phyloP scores from a whole-genome alignment of 2,113 vertebrate species.

The Copsychus sechellarum region DNA sequence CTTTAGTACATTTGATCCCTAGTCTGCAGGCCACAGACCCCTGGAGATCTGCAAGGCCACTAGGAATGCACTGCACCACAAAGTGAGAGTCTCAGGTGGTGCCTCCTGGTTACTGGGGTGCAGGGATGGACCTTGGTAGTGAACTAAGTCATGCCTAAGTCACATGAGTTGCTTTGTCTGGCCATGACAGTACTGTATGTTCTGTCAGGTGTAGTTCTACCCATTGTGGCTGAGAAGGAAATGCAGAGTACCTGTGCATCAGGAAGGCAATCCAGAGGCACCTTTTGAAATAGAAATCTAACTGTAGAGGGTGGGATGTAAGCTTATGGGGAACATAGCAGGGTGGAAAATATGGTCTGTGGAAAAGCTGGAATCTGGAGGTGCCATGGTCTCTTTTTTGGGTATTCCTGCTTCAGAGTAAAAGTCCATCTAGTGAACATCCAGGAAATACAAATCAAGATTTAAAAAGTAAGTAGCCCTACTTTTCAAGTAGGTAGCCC shows the following conservation, averaged over 20 bases:
- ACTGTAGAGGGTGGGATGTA: not conserved
- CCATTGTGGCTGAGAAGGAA: not conserved
- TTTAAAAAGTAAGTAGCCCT: too few species aligned
- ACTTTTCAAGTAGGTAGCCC: too few species aligned
- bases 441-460: not conserved
- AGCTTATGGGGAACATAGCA: not conserved
- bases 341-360: not conserved
- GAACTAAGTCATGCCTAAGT: not conserved
- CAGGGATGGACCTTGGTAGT: not conserved
- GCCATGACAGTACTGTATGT: not conserved
- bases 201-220: not conserved
- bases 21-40: not conserved
- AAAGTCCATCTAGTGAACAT: not conserved
- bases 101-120: not conserved
- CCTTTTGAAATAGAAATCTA: not conserved
- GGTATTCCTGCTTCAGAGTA: not conserved
- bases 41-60: not conserved
- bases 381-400: not conserved
- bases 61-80: not conserved
- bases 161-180: not conserved
- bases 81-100: not conserved
- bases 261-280: not conserved
- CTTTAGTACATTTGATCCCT: not conserved
- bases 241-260: not conserved
- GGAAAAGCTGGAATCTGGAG: not conserved